A percentile compares a stretch with the other conserved stretches of the same genome.
phyloP scores from a whole-genome alignment of 2,888 invertebrate genomes.

The Cepaea hortensis region DNA sequence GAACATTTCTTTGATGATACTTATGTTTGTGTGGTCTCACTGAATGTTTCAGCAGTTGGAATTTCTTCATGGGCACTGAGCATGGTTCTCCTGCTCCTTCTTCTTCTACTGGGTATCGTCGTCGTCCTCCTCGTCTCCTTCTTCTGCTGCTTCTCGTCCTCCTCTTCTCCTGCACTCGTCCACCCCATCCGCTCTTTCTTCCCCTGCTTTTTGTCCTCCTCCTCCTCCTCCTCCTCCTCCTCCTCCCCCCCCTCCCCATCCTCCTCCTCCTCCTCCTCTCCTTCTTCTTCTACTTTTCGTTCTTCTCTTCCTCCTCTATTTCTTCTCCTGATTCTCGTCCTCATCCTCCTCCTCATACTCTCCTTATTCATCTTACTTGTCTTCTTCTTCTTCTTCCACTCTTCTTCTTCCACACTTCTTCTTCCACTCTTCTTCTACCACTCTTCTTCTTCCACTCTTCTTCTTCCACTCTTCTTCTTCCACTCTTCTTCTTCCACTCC shows the following conservation, averaged over 20 bases:
- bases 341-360: too few relatives aligned
- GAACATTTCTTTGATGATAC: too few relatives aligned
- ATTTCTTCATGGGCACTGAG: too few relatives aligned
- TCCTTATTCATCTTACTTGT: neutral
- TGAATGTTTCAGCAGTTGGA: too few relatives aligned
- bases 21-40: too few relatives aligned
- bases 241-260: too few relatives aligned
- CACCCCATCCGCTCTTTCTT: neutral
- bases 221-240: neutral
- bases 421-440: neutral
- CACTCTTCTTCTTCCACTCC: too few relatives aligned
- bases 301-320: neutral
- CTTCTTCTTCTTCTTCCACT: neutral
- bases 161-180: too few relatives aligned
- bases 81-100: neutral
- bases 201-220: neutral
- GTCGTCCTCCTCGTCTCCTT: neutral
- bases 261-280: neutral
- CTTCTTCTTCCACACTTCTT: neutral
- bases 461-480: neutral
- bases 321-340: too few relatives aligned
- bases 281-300: conserved; percentile 19
- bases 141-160: neutral
- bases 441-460: neutral
- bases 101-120: neutral